A percentile compares a stretch with the other conserved stretches of the same genome.
phyloP scores from a whole-genome alignment of 2,888 invertebrate genomes.

The Caenorhabditis japonica region DNA sequence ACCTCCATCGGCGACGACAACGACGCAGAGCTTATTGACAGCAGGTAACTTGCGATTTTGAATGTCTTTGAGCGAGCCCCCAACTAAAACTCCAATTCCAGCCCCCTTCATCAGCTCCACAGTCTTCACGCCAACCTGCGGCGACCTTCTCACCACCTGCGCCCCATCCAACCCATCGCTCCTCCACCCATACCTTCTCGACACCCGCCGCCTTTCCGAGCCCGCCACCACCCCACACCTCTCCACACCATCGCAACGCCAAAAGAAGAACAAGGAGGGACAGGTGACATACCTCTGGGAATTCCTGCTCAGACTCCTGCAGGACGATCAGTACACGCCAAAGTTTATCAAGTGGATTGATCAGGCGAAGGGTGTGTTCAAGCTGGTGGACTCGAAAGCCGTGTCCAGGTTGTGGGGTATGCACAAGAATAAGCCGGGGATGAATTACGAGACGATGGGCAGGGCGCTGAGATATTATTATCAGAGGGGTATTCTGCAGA shows the following conservation, averaged over 20 bases:
- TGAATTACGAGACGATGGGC: slow-evolving; percentile 99
- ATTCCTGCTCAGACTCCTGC: slow-evolving; percentile 94
- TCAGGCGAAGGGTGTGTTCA: slow-evolving; percentile 85
- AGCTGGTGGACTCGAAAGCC: slow-evolving; percentile 98
- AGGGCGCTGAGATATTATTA: slow-evolving; percentile 96
- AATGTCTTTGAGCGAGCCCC: too few relatives aligned
- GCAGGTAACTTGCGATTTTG: not conserved
- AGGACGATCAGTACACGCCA: slow-evolving; percentile 97
- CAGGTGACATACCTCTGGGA: slow-evolving; percentile 97
- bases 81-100: slow-evolving; percentile 4
- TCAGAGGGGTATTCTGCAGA: slow-evolving; percentile 97
- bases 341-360: slow-evolving; percentile 99
- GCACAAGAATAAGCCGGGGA: slow-evolving; percentile 99
- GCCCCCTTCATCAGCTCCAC: slow-evolving; percentile 22
- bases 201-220: slow-evolving; percentile 56
- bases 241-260: slow-evolving; percentile 2
- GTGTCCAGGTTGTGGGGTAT: slow-evolving; percentile 98
- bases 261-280: slow-evolving; percentile 42
- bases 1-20: not conserved
- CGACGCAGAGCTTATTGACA: slow-evolving; percentile 22
- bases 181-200: slow-evolving; percentile 45
- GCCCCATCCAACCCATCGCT: slow-evolving; percentile 38
- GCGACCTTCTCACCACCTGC: slow-evolving; percentile 32
- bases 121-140: slow-evolving; percentile 38
- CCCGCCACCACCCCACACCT: slow-evolving; percentile 45